Evolutionary conservation across 2,797 vertebrate species (phyloP), one percentile per base, ranked within the genome.

Genomic region (Antrozous pallidus): DNA sequence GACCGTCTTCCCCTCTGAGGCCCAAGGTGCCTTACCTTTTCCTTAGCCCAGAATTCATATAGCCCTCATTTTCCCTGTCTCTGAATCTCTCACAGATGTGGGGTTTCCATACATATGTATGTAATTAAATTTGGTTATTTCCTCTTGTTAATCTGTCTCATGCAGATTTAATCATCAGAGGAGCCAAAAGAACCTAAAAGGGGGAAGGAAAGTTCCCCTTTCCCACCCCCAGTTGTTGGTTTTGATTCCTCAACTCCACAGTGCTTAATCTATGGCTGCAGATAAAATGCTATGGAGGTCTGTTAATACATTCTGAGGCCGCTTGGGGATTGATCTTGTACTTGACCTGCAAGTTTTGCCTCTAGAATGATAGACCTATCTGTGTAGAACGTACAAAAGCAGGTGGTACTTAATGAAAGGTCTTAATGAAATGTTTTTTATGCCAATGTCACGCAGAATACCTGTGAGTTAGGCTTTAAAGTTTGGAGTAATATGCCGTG

Each of bases 321-420:
- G 90, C 74, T 70, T 79, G 45, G 65, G 16, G 54, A 79, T 67
- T 79, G 91, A 91, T 36, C 73, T 82, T 90, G 31, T 63, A 74
- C 81, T 83, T 93, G 93, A 67, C 73, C 31, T 92, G 31, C 17
- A 87, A n/a, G 58, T 90, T 97, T 95, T 84, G 28, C 58, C 42
- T 95, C 38, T 81, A 47, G 54, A 95, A 92, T 84, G 65, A 93
- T 33, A 91, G 83, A 65, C 17, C 17, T 86, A 73, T 73, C 79
- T 94, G 49, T 61, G 38, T 83, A 90, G 36, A 90, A 75, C 12
- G 73, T 73, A 54, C 3, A 88, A 42, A 92, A 87, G 74, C 63
- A 93, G n/a, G 8, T 78, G 56, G 92, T 45, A 56, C 28, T 87
- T 90, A 85, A 93, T 56, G 17, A 92, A 90, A 78, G 56, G 33